These are phyloP conservation scores for Tetragnatha versicolor DNA, from an alignment of 1,140 invertebrate genomes.

Conservation along the genomic window DNA sequence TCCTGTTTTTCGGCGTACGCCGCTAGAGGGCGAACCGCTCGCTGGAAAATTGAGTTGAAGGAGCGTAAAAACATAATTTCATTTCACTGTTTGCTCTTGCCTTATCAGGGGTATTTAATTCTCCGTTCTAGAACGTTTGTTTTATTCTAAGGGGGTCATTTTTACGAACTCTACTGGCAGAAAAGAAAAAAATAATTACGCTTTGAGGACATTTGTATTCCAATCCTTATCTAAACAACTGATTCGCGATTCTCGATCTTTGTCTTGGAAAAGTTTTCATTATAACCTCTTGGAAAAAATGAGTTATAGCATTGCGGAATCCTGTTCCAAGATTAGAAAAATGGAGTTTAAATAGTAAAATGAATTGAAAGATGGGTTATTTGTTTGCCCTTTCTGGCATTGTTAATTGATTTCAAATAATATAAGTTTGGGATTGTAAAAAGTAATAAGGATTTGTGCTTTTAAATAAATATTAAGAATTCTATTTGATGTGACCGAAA, in stretches of 20 bases:
- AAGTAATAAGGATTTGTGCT: too few relatives aligned
- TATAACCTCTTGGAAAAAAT: too few relatives aligned
- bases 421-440: too few relatives aligned
- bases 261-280: neutral
- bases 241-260: neutral
- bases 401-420: too few relatives aligned
- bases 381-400: neutral
- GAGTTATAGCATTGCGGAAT: neutral
- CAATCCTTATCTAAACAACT: constrained; percentile 4
- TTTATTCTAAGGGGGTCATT: neutral
- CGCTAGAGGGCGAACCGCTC: too few relatives aligned
- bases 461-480: too few relatives aligned
- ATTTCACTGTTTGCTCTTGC: constrained; percentile 10
- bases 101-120: neutral
- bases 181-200: neutral
- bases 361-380: neutral
- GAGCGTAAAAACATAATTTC: neutral
- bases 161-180: neutral
- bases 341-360: neutral
- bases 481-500: too few relatives aligned
- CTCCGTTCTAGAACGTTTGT: neutral
- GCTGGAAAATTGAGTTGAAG: too few relatives aligned
- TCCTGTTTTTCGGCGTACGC: too few relatives aligned
- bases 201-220: neutral
- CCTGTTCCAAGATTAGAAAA: constrained; percentile 2